Base-by-base conservation (phyloP, 2,113 vertebrate species). In the Erythrocercus mccallii region DNA sequence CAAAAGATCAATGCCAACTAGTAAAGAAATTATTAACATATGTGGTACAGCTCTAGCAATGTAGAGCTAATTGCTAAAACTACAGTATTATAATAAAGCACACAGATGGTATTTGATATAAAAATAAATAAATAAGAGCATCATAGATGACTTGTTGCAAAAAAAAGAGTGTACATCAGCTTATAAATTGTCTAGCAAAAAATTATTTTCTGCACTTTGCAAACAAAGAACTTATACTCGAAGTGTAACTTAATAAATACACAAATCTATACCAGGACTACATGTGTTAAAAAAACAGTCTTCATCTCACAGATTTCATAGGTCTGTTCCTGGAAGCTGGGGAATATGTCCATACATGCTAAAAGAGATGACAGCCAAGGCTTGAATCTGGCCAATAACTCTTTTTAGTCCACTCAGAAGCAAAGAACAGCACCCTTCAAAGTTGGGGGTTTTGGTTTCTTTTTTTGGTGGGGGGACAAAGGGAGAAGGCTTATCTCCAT, bases 71-170 rank as follows among this genome's bases (percentile, higher is more conserved):
- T 31, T 92, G 56, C 71, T 78, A 86, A 70, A 95, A 68, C 61
- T 73, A 51, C 51, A 90, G 47, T 40, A 78, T 62, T 51, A 71
- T 20, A 71, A 62, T 64, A 56, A 93, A 93, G 60, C 93, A 92
- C 2, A 0, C 79, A 96, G 85, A 92, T 86, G 80, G 88, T n/a
- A 83, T 73, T 90, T 78, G 44, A 54, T 68, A 62, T 24, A 51
- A 90, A 94, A 95, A 80, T 72, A 90, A 88, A 78, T 73, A 86
- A 91, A 79, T 90, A 70, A 92, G 19, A 78, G 31, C 40, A 90
- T 40, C 21, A 57, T 44, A 66, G 10, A 42, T 47, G 5, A 50
- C 50, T 68, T 37, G 3, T 20, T 76, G 31, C 5, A 76, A 81
- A 82, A 53, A 54, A 64, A 61, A 30, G 40, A 71, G 3, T 9